Conservation (phyloP, 2,113 vertebrate species). For the Ciconia maguari region DNA sequence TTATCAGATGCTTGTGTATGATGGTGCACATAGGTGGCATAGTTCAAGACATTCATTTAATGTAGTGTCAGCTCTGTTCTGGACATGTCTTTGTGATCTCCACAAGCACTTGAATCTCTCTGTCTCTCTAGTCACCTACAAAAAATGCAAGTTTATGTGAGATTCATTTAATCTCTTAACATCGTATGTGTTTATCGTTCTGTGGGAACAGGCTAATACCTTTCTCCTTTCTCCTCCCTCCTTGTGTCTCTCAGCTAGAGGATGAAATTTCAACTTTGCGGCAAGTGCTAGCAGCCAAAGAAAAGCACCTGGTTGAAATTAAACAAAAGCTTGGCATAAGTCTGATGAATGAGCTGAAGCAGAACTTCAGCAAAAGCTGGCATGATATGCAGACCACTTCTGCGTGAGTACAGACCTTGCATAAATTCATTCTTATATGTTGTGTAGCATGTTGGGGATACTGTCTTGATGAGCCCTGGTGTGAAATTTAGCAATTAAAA, state of each 20-base stretch:
- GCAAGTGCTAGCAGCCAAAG: slow-evolving; percentile 93
- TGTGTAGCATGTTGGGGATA: not conserved
- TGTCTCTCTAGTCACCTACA: not conserved
- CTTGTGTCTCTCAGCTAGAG: slow-evolving; percentile 80
- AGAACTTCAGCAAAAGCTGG: slow-evolving; percentile 94
- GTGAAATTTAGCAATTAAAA: not conserved
- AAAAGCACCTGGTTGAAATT: slow-evolving; percentile 89
- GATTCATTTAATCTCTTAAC: not conserved
- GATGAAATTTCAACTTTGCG: slow-evolving; percentile 93
- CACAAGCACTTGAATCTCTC: not conserved
- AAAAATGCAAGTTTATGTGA: not conserved
- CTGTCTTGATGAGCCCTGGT: not conserved
- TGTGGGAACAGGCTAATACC: not conserved
- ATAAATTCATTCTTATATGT: not conserved
- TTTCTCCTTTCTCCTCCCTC: not conserved
- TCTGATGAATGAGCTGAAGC: slow-evolving; percentile 87
- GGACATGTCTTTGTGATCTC: not conserved
- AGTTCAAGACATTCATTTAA: not conserved
- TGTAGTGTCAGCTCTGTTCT: not conserved
- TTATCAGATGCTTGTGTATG: not conserved
- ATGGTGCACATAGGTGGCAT: not conserved
- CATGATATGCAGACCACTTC: slow-evolving; percentile 91
- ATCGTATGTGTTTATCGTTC: not conserved
- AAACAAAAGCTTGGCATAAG: slow-evolving; percentile 91
- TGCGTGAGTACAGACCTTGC: slow-evolving; percentile 82